Evolutionary conservation across 2,797 vertebrate genomes (phyloP), one percentile per base, ranked within the genome.

Genomic region (Eutrigla gurnardus): DNA sequence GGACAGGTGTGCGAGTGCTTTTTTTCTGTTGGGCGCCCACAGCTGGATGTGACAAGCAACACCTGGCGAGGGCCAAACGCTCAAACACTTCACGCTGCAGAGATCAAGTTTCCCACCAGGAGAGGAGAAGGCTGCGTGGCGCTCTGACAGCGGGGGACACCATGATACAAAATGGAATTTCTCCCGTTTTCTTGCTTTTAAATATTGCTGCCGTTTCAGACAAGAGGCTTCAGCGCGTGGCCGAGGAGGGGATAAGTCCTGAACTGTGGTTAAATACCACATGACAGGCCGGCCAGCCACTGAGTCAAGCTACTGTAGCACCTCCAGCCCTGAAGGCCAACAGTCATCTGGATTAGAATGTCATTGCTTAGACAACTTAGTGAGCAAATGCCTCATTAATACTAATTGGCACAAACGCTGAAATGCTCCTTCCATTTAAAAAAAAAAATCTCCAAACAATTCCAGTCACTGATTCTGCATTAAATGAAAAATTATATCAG

Each of bases 31-130:
- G 64, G 75, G 68, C 68, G 65, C 69, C 83, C 89, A 91, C 92
- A 92, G 95, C 92, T 93, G 92, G 93, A 89, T 77, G 78, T 85
- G 85, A 91, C 88, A 86, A 90, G 86, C 82, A 92, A 92, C 93
- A 95, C 93, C 93, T 92, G 93, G 92, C 85, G 59, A 85, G 87
- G 84, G 84, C 80, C 77, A 82, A 88, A 88, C 74, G 80, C 89
- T 85, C 73, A 65, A 72, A 89, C 75, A 63, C 81, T 86, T 88
- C 89, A 87, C 70, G 83, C 88, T 88, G 86, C 83, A 54, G 70
- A 61, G 88, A 84, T 88, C 89, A 74, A 81, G 87, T 91, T 91
- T 87, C 88, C 74, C 90, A 88, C 82, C 81, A 58, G 71, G 85
- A 75, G 72, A 73, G 73, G 68, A 70, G 62, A 71, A 17, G 54